Conservation (phyloP, 1,140 invertebrate genomes). For the Drosophila sp. region DNA sequence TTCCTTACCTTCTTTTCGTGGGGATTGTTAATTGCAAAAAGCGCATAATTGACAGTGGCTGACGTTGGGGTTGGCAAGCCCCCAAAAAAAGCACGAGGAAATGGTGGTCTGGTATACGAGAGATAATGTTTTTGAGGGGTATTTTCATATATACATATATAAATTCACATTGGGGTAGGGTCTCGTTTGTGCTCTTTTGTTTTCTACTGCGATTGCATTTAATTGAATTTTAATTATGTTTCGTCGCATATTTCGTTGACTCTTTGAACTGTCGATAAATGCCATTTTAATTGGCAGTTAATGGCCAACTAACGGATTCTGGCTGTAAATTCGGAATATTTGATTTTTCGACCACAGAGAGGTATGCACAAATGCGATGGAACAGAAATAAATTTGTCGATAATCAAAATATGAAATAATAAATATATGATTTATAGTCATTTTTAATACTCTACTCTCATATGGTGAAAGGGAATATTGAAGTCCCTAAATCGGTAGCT, state of each 20-base stretch:
- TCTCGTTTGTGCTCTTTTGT: constrained; percentile 36
- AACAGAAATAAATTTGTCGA: not conserved
- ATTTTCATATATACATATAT: not conserved
- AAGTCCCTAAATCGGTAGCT: no score
- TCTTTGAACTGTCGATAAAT: constrained; percentile 58
- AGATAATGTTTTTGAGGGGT: constrained; percentile 58
- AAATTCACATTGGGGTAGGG: not conserved
- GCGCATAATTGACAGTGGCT: constrained; percentile 72
- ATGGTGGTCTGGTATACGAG: constrained; percentile 16
- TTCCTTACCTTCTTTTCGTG: not conserved
- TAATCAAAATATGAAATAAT: not conserved
- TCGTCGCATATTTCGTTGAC: constrained; percentile 25
- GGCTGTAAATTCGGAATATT: constrained; percentile 39
- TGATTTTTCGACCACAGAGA: constrained; percentile 18
- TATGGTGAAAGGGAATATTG: no score
- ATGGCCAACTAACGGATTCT: constrained; percentile 48
- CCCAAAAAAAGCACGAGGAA: not conserved
- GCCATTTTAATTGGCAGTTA: constrained; percentile 68
- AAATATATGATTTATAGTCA: not conserved
- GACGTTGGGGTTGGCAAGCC: constrained; percentile 26
- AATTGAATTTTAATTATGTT: constrained; percentile 77
- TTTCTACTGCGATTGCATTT: constrained; percentile 39
- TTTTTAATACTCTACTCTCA: not conserved
- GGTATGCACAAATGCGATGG: not conserved
- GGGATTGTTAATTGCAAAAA: constrained; percentile 69